phyloP scores from a whole-genome alignment of 2,113 vertebrate species.

The Euleptes europaea region DNA sequence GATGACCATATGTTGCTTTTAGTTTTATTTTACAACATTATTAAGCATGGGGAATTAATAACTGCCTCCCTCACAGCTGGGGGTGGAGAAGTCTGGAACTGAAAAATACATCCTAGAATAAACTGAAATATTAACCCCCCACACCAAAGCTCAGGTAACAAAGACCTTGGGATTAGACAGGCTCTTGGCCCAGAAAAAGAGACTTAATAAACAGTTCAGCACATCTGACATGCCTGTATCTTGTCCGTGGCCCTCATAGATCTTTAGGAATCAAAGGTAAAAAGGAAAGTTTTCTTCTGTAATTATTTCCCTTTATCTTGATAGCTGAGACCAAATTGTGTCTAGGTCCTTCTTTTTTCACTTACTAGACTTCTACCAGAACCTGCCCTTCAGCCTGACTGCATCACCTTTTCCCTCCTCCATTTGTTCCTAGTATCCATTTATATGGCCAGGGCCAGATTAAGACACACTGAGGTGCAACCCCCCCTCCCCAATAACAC shows the following conservation, averaged over 20 bases:
- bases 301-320: no score
- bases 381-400: neutral
- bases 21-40: neutral
- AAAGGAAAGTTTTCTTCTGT: neutral
- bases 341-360: neutral
- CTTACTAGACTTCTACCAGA: neutral
- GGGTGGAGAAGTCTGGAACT: neutral
- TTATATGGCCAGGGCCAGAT: no score
- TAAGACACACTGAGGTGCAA: no score
- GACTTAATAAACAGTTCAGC: neutral
- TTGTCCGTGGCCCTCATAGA: neutral
- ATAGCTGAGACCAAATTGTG: neutral
- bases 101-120: neutral
- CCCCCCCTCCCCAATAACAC: no score
- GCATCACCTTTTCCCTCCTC: no score
- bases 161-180: neutral
- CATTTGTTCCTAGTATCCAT: no score
- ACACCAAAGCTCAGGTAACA: neutral
- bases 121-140: neutral
- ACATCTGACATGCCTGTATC: neutral
- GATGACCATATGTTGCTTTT: neutral
- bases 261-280: neutral
- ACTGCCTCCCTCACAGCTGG: neutral
- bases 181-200: neutral
- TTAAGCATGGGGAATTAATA: neutral